Percentiles rank a stretch among this genome's conserved stretches.
Evolutionary conservation across 2,888 invertebrate genomes (phyloP).

Genomic region (Physocephala rufipes): DNA sequence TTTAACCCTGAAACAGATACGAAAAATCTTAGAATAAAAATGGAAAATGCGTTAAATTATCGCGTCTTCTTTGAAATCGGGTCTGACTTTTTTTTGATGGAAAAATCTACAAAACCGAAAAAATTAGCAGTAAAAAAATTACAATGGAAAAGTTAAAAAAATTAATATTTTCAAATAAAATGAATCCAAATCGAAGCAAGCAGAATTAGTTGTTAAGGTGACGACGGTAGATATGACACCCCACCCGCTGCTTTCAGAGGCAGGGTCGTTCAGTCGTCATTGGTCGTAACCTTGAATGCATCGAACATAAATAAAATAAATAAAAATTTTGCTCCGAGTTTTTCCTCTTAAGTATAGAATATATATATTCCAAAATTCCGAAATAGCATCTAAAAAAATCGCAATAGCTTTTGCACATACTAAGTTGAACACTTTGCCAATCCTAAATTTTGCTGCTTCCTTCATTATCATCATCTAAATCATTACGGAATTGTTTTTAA

Average conservation of each 20-base stretch:
- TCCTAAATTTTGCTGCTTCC: neutral
- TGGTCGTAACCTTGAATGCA: slow-evolving; percentile 12
- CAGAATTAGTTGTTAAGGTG: no score
- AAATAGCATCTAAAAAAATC: neutral
- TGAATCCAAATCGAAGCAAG: no score
- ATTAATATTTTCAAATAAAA: no score
- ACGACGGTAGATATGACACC: no score
- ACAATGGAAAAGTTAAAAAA: neutral
- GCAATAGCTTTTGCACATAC: neutral
- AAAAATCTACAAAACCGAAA: neutral
- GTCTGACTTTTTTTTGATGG: neutral
- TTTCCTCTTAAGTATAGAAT: neutral
- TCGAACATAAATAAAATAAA: slow-evolving; percentile 17
- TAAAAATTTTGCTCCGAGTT: neutral
- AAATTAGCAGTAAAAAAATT: neutral
- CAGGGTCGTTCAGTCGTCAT: neutral
- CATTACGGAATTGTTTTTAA: no score
- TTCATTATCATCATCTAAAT: no score
- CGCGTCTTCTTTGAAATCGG: neutral
- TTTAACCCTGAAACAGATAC: neutral
- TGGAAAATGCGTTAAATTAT: slow-evolving; percentile 7
- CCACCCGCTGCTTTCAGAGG: neutral
- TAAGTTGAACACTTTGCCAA: neutral
- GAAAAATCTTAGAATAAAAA: neutral
- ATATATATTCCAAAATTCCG: no score